These are phyloP conservation scores for Thysanoteuthis rhombus DNA, from an alignment of 2,888 invertebrate genomes.

Conservation along the genomic window DNA sequence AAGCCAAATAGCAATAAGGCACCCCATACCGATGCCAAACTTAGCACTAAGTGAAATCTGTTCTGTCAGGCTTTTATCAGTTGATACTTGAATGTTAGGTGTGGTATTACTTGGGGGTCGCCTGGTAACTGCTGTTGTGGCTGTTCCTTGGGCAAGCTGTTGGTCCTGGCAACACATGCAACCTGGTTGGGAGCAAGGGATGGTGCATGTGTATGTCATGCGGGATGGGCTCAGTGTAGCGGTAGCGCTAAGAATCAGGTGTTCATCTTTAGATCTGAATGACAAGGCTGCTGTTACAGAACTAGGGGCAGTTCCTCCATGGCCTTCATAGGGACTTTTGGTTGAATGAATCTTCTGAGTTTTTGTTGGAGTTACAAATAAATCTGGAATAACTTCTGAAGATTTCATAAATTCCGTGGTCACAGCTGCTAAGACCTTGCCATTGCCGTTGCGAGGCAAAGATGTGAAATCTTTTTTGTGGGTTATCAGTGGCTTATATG, in stretches of 20 bases:
- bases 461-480: background rate
- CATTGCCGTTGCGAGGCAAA: background rate
- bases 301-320: background rate
- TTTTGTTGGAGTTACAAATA: slow-evolving; percentile 1
- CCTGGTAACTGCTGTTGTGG: background rate
- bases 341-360: slow-evolving; percentile 13
- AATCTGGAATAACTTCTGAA: slow-evolving; percentile 26
- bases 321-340: background rate
- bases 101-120: slow-evolving; percentile 13
- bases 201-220: slow-evolving; percentile 16
- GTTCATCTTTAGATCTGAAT: background rate
- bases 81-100: slow-evolving; percentile 21
- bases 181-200: background rate
- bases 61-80: background rate
- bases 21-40: slow-evolving; percentile 27
- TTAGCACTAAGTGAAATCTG: slow-evolving; percentile 22
- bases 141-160: background rate
- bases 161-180: background rate
- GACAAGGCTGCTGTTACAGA: slow-evolving; percentile 23
- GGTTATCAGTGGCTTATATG: background rate
- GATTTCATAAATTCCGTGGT: slow-evolving; percentile 21
- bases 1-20: slow-evolving; percentile 28
- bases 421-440: background rate
- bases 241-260: slow-evolving; percentile 13
- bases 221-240: slow-evolving; percentile 14